phyloP scores from a whole-genome alignment of 2,797 vertebrate genomes.

The Paedocypris micromegethes region DNA sequence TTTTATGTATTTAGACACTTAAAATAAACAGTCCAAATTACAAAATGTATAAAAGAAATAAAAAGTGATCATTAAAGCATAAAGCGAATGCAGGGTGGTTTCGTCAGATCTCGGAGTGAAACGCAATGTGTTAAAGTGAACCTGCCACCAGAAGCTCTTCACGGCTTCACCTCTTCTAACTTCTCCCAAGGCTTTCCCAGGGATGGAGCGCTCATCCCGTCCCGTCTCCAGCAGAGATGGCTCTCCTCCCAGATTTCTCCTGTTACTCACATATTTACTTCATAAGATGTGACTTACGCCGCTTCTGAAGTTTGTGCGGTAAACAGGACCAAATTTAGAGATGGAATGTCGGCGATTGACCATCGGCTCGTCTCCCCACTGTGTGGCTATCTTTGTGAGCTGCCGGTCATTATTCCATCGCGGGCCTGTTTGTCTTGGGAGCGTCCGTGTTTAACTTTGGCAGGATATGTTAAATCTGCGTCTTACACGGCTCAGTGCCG shows the following conservation, averaged over 20 bases:
- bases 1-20: too few relatives aligned
- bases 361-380: slow-evolving; percentile 1
- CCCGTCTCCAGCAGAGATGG: not conserved
- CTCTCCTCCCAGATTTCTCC: not conserved
- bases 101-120: too few relatives aligned
- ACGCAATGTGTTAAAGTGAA: too few relatives aligned
- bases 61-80: too few relatives aligned
- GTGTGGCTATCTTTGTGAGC: slow-evolving; percentile 31
- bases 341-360: slow-evolving; percentile 34
- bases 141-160: not conserved
- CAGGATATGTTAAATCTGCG: slow-evolving; percentile 14
- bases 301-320: not conserved
- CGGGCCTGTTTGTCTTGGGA: slow-evolving; percentile 36
- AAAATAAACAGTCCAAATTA: too few relatives aligned
- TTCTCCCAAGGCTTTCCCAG: not conserved
- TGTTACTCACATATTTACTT: not conserved
- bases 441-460: slow-evolving; percentile 8
- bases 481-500: slow-evolving; percentile 17
- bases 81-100: not conserved
- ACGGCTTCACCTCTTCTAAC: too few relatives aligned
- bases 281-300: not conserved
- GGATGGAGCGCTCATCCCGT: not conserved
- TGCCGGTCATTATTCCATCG: slow-evolving; percentile 24
- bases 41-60: too few relatives aligned
- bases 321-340: slow-evolving; percentile 3